Evolutionary conservation across 2,113 vertebrate genomes (phyloP).

Genomic region (Ornithorhynchus anatinus): DNA sequence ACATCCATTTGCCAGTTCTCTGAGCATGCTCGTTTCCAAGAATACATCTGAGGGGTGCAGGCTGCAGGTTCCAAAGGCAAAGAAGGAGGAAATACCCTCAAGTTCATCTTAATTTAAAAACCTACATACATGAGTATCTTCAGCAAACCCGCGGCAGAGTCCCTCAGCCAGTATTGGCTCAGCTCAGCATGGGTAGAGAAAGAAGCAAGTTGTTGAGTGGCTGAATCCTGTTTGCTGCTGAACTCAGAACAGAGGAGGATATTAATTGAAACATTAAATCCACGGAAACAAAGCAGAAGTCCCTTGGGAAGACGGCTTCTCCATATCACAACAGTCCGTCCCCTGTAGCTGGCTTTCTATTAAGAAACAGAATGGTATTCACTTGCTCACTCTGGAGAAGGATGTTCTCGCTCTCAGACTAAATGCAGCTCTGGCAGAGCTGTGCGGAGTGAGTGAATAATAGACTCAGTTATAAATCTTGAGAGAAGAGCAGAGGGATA

Average conservation of each 20-base stretch:
- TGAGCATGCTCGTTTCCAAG: constrained; percentile 82
- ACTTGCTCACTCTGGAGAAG: constrained; percentile 54
- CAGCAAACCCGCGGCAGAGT: constrained; percentile 46
- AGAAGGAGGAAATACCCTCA: constrained; percentile 63
- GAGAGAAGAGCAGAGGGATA: constrained; percentile 56
- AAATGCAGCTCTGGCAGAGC: constrained; percentile 68
- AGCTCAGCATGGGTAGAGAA: constrained; percentile 51
- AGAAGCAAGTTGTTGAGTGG: constrained; percentile 60
- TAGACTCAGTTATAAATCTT: constrained; percentile 62
- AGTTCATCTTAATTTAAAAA: constrained; percentile 65
- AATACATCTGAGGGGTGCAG: constrained; percentile 66
- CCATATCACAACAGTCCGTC: constrained; percentile 44
- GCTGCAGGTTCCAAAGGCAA: constrained; percentile 63
- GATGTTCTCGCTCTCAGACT: constrained; percentile 56
- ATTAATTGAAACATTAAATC: constrained; percentile 71
- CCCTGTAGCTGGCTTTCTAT: constrained; percentile 52
- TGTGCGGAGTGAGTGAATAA: constrained; percentile 60
- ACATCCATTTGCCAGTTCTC: constrained; percentile 82
- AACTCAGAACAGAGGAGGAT: constrained; percentile 59
- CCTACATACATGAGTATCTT: constrained; percentile 18
- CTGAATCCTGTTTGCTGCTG: constrained; percentile 45
- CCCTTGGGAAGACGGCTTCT: constrained; percentile 60
- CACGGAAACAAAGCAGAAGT: constrained; percentile 61
- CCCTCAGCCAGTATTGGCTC: constrained; percentile 27
- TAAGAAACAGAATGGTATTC: constrained; percentile 53